Percentiles rank a stretch among this genome's conserved stretches.
phyloP scores from a whole-genome alignment of 30 jellyfish, hydroid and myxozoan species.

The Hydra vulgaris region DNA sequence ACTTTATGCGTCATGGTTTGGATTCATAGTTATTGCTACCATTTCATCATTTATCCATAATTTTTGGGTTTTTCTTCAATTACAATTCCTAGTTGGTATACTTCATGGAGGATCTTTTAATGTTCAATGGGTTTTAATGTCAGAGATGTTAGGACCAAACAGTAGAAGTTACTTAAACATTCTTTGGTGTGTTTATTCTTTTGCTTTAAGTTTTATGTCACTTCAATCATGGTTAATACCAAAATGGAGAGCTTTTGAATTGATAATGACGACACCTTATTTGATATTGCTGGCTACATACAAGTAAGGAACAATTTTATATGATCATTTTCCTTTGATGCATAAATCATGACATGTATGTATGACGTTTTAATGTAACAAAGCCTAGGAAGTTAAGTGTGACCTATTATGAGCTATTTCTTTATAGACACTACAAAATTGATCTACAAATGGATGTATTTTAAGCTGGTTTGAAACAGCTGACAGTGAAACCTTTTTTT shows the following conservation, averaged over 20 bases:
- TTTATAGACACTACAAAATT: too few species aligned
- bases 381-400: too few species aligned
- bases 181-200: constrained; percentile 70
- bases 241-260: constrained; percentile 66
- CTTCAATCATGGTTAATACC: constrained; percentile 85
- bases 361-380: too few species aligned
- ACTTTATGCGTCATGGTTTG: constrained; percentile 63
- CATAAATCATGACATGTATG: not conserved
- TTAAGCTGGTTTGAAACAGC: too few species aligned
- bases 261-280: constrained; percentile 70
- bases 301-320: constrained; percentile 40
- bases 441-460: too few species aligned
- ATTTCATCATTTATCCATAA: constrained; percentile 41
- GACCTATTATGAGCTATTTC: too few species aligned
- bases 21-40: constrained; percentile 51
- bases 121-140: constrained; percentile 68
- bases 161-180: constrained; percentile 62
- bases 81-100: constrained; percentile 61
- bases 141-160: constrained; percentile 89
- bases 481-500: too few species aligned
- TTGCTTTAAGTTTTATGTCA: constrained; percentile 63
- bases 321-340: not conserved
- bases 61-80: constrained; percentile 63
- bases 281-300: constrained; percentile 40
- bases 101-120: constrained; percentile 86